Percentiles rank a stretch among this genome's conserved stretches.
These are phyloP conservation scores for Hormaphis cornu DNA, from an alignment of 1,140 invertebrate genomes.

Conservation along the genomic window DNA sequence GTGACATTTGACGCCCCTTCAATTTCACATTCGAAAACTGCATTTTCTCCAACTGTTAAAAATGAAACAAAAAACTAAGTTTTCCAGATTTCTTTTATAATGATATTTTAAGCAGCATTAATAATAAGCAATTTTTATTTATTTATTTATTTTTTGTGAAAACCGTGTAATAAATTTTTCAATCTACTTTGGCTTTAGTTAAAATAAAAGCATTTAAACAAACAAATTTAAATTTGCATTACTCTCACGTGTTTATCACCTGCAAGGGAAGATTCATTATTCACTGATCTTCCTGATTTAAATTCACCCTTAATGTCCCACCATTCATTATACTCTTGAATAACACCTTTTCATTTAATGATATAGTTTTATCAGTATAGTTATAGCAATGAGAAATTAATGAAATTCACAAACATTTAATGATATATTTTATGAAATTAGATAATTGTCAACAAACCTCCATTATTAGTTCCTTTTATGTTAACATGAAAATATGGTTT, in stretches of 20 bases:
- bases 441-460: slow-evolving; percentile 57
- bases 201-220: slow-evolving; percentile 11
- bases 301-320: slow-evolving; percentile 28
- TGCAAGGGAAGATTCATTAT: slow-evolving; percentile 23
- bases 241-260: slow-evolving; percentile 31
- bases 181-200: slow-evolving; percentile 15
- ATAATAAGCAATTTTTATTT: slow-evolving; percentile 20
- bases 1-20: slow-evolving; percentile 54
- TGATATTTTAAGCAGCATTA: neutral
- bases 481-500: slow-evolving; percentile 62
- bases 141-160: neutral
- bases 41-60: slow-evolving; percentile 69
- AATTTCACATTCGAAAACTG: slow-evolving; percentile 71
- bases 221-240: slow-evolving; percentile 17
- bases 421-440: neutral
- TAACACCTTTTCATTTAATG: slow-evolving; percentile 20
- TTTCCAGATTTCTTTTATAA: neutral
- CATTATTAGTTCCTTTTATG: slow-evolving; percentile 60
- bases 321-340: slow-evolving; percentile 26
- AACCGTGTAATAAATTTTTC: neutral
- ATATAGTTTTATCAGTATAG: neutral
- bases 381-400: neutral
- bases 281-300: slow-evolving; percentile 18
- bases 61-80: neutral
- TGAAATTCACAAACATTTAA: neutral